Base-by-base conservation (phyloP, 2,888 invertebrate species). In the Tricholauxania praeusta region DNA sequence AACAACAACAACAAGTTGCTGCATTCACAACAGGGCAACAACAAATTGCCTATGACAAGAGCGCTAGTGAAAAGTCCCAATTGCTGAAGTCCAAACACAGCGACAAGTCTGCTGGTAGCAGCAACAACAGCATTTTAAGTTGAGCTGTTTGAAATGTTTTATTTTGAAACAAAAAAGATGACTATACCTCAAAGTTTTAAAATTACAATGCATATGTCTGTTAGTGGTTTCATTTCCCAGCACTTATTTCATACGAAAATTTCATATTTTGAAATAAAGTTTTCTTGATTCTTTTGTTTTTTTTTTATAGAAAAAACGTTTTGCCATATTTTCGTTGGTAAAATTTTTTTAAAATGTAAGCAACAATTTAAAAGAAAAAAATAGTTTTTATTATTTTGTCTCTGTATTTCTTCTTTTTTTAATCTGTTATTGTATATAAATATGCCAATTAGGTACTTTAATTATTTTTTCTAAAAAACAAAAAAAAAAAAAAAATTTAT, bases 401-500 rank as follows among this genome's bases (percentile, higher is more conserved):
- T 57, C 14, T 12, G 28, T 17, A 19, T 39, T 39, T 39, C 10
- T 1, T 39, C 8, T 39, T 39, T 39, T 39, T 39, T 39, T 10
- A 39, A 39, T 39, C 5, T 28, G 28, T 39, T 39, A 39, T 39
- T 39, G 39, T 39, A 57, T 14, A 57, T 57, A 57, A 57, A 15
- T 28, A 19, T 57, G 39, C 39, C 39, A 17, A 22, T 28, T 28
- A 28, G 28, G 28, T 28, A 57, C 19, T 12, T 14, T 22, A 19
- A 57, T 57, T 28, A 15, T 57, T 28, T 57, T 57, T 0, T 39
- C 22, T 28, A 28, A 3, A 28, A 28, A 3, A 28, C 1, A 22
- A 2, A n/a, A n/a, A 55, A 71, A 62, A 59, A 73, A 51, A 70
- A 75, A 74, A 73, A 67, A 60, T 49, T 19, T 51, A 14, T 39